Percentiles rank a stretch among this genome's conserved stretches.
Conservation (phyloP, 2,113 vertebrate species). For the Phyllopteryx taeniolatus region DNA sequence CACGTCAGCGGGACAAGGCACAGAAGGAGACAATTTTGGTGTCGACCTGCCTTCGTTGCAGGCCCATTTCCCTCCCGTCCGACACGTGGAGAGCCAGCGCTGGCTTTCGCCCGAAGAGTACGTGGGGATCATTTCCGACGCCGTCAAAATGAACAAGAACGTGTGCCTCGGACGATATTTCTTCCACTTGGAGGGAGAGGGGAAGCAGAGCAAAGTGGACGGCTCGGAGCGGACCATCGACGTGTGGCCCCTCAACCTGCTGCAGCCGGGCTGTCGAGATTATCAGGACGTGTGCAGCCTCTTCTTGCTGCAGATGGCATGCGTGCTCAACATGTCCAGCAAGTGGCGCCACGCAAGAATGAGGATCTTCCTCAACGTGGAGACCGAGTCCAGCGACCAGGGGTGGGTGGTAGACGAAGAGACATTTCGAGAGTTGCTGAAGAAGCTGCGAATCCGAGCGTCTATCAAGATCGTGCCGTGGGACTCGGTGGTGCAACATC, state of each 20-base stretch:
- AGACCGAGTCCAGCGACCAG: conserved; percentile 73
- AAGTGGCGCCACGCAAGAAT: conserved; percentile 84
- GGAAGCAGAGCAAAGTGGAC: conserved; percentile 52
- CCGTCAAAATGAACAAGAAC: conserved; percentile 91
- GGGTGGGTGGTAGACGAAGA: conserved; percentile 81
- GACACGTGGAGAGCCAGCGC: conserved; percentile 74
- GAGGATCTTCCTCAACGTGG: conserved; percentile 85
- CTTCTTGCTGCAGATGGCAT: conserved; percentile 90
- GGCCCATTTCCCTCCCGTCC: conserved; percentile 82
- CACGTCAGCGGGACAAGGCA: conserved; percentile 28
- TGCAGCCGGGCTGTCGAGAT: conserved; percentile 72
- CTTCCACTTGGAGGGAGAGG: conserved; percentile 70
- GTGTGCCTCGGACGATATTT: conserved; percentile 84
- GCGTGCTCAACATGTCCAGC: conserved; percentile 86
- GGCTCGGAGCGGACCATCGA: conserved; percentile 73
- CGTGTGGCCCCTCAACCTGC: conserved; percentile 87
- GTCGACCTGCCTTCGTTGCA: conserved; percentile 81
- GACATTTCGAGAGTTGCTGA: conserved; percentile 79
- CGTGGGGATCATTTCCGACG: conserved; percentile 83
- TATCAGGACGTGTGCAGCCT: conserved; percentile 86
- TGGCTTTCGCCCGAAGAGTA: conserved; percentile 82
- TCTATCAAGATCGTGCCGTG: conserved; percentile 83
- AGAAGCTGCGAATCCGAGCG: conserved; percentile 83
- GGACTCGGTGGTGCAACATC: conserved; percentile 75
- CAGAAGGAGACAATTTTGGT: conserved; percentile 74